Evolutionary conservation across 2,113 vertebrate species (phyloP), one percentile per base, ranked within the genome.

Genomic region (Cebus imitator): DNA sequence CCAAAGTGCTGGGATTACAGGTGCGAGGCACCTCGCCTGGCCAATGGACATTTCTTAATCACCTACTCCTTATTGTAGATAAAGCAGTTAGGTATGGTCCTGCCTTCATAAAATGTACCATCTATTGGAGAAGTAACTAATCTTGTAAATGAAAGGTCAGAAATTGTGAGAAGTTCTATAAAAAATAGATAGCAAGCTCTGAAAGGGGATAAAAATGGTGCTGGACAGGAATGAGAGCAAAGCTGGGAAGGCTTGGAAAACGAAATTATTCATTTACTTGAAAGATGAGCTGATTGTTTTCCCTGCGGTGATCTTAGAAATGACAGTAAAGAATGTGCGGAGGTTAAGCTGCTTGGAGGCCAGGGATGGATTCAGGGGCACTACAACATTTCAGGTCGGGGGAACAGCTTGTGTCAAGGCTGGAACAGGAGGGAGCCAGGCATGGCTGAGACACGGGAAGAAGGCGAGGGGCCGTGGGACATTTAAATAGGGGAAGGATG

Each of bases 81-180:
- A 43, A 75, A 88, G n/a, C 30, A 93, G 73, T 61, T 23, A 32
- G 21, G 37, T 20, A 68, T 30, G 0, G 27, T 43, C 35, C 35
- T 90, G 18, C 4, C n/a, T 90, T 87, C 30, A 27, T 64, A 43
- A 43, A 86, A 75, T 75, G 73, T 88, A 80, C 11, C n/a, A 35
- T 84, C 43, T 52, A 37, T 23, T 84, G 4, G 35, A 14, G 55
- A 70, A 94, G 64, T 32, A 79, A 64, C 75, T 81, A 84, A 91
- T 75, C 35, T 81, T 64, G 25, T 55, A 86, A 73, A 95, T 90
- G 72, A 96, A 92, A 79, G 66, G 52, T 89, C 79, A 73, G 92
- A 27, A 73, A 64, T 48, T 75, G 17, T 85, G 55, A 85, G 45
- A 89, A 32, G 37, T 80, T 66, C 68, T n/a, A 12, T 48, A 35